Evolutionary conservation across 2,113 vertebrate genomes (phyloP).

Genomic region (Arizona elegans): DNA sequence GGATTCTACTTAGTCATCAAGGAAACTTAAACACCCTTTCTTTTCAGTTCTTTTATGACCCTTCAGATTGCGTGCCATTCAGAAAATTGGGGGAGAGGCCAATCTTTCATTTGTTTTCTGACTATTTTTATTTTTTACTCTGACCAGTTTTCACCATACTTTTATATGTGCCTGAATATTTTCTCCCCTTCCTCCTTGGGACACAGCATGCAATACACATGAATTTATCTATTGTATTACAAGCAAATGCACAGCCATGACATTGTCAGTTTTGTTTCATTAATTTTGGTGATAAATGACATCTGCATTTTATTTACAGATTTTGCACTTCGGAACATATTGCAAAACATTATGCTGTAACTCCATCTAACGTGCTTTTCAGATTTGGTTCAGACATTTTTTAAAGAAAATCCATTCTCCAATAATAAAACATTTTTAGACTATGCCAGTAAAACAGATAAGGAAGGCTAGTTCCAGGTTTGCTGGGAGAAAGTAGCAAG

Average conservation of each 20-base stretch:
- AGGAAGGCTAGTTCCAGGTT: not conserved
- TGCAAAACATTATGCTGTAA: not conserved
- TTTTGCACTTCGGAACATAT: constrained; percentile 38
- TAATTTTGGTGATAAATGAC: constrained; percentile 48
- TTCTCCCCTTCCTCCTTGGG: not conserved
- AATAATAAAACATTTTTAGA: constrained; percentile 19
- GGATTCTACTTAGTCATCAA: constrained; percentile 14
- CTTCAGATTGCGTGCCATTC: not conserved
- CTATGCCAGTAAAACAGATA: not conserved
- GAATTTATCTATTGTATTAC: constrained; percentile 29
- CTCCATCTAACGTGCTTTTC: constrained; percentile 3
- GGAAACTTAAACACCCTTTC: constrained; percentile 10
- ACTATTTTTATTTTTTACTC: not conserved
- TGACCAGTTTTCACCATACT: not conserved
- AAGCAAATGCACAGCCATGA: constrained; percentile 21
- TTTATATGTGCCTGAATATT: not conserved
- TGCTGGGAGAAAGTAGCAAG: too few species aligned
- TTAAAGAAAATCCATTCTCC: constrained; percentile 14
- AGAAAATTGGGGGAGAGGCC: not conserved
- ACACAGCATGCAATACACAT: constrained; percentile 22
- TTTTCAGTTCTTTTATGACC: constrained; percentile 7
- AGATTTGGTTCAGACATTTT: constrained; percentile 1
- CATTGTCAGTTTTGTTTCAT: constrained; percentile 35
- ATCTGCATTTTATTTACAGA: constrained; percentile 45
- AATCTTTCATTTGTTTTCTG: constrained; percentile 10